Conservation (phyloP, 2,888 invertebrate genomes). For the Neocrepidodera transversa region DNA sequence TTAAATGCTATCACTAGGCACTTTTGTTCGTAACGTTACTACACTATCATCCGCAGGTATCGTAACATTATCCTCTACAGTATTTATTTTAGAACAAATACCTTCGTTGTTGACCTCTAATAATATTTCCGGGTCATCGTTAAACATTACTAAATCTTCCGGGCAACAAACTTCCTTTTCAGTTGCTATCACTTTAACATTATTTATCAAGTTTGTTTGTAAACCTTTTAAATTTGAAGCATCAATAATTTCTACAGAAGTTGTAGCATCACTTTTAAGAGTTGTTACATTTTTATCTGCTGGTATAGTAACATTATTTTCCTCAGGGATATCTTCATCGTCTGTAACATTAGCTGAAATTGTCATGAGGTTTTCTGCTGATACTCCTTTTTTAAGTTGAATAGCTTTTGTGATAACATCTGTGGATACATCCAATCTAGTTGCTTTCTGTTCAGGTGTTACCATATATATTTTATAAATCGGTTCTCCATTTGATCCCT, state of each 20-base stretch:
- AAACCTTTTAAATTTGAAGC: too few relatives aligned
- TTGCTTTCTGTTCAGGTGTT: conserved; percentile 55
- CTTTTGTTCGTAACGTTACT: background rate
- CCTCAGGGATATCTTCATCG: conserved; percentile 28
- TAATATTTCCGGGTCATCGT: background rate
- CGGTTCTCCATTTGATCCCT: conserved; percentile 59
- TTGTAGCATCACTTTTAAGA: conserved; percentile 17
- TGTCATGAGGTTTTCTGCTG: conserved; percentile 43
- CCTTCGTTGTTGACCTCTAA: conserved; percentile 2
- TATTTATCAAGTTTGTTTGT: background rate
- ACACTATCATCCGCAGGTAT: background rate
- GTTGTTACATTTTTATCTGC: conserved; percentile 34
- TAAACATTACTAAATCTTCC: background rate
- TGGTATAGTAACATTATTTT: conserved; percentile 42
- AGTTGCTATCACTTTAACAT: conserved; percentile 7
- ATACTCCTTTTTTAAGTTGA: conserved; percentile 40
- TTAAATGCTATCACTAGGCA: too few relatives aligned
- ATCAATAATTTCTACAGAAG: background rate
- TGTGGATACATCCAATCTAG: conserved; percentile 54
- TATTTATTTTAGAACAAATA: background rate
- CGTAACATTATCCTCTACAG: background rate
- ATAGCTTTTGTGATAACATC: conserved; percentile 52
- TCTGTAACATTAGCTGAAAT: conserved; percentile 39
- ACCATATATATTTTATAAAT: conserved; percentile 64
- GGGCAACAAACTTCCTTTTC: conserved; percentile 5